Percentiles rank a stretch among this genome's conserved stretches.
Conservation (phyloP, 2,113 vertebrate genomes). For the Rhombomys opimus region DNA sequence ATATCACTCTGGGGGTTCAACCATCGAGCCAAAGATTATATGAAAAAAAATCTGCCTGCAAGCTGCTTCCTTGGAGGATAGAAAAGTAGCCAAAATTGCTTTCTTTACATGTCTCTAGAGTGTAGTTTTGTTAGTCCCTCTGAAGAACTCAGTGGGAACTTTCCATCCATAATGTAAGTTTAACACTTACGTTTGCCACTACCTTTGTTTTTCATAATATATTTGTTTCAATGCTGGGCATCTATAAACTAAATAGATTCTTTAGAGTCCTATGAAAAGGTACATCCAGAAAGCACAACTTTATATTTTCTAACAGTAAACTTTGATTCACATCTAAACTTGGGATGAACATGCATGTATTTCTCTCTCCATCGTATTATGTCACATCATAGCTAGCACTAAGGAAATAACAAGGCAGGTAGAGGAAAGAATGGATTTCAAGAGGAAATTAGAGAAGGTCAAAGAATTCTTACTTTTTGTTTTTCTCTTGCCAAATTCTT, state of each 20-base stretch:
- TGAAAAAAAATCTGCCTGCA: neutral
- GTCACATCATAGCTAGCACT: neutral
- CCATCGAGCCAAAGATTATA: neutral
- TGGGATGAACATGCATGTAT: neutral
- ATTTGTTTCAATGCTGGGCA: neutral
- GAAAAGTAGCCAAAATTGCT: neutral
- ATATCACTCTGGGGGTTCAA: neutral
- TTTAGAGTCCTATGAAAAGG: neutral
- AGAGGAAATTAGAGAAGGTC: neutral
- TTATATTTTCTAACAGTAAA: neutral
- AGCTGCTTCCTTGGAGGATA: neutral
- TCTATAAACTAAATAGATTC: neutral
- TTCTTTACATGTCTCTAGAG: conserved; percentile 16
- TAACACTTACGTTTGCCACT: conserved; percentile 38
- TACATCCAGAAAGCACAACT: neutral
- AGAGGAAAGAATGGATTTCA: neutral
- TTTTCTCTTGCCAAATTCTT: neutral
- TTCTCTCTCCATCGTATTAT: neutral
- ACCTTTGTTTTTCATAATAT: accelerated
- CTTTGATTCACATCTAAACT: neutral
- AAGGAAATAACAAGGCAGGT: neutral
- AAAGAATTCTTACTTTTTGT: neutral
- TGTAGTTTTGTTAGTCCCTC: conserved; percentile 32
- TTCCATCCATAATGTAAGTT: neutral
- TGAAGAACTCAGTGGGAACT: conserved; percentile 32